Conservation (phyloP, 2,888 invertebrate genomes). For the Palloptera scutellata region DNA sequence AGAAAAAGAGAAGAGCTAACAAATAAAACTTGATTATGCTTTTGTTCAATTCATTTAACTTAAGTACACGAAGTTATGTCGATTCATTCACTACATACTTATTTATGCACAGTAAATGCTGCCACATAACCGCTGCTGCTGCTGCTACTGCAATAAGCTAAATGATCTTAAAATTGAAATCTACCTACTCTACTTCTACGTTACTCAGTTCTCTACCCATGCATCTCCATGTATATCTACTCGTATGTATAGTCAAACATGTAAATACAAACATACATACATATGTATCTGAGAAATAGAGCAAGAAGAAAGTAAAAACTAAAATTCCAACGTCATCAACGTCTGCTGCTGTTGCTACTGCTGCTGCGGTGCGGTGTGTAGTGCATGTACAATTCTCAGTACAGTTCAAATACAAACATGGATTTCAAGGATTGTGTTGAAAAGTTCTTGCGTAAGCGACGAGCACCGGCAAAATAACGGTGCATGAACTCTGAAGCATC, state of each 20-base stretch:
- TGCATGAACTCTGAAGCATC: conserved; percentile 59
- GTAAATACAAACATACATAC: neutral
- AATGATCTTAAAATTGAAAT: conserved; percentile 57
- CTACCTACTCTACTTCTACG: conserved; percentile 35
- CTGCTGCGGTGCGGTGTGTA: conserved; percentile 5
- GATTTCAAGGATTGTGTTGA: conserved; percentile 40
- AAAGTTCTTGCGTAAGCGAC: conserved; percentile 36
- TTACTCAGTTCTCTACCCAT: no score
- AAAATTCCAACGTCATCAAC: no score
- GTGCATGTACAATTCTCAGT: conserved; percentile 41
- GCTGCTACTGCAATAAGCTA: conserved; percentile 29
- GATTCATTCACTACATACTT: conserved; percentile 2
- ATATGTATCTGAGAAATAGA: no score
- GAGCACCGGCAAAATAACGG: conserved; percentile 40
- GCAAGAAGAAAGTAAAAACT: no score
- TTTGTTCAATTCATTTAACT: conserved; percentile 6
- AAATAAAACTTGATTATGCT: neutral
- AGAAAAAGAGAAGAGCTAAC: neutral
- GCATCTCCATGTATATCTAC: no score
- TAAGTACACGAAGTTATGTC: neutral
- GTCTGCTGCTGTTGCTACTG: conserved; percentile 3
- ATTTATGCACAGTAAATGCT: conserved; percentile 13
- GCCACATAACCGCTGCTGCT: no score
- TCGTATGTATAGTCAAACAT: no score
- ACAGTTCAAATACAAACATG: conserved; percentile 50